These are phyloP conservation scores for Leptinotarsa tumamoca DNA, from an alignment of 2,888 invertebrate genomes.

Conservation along the genomic window DNA sequence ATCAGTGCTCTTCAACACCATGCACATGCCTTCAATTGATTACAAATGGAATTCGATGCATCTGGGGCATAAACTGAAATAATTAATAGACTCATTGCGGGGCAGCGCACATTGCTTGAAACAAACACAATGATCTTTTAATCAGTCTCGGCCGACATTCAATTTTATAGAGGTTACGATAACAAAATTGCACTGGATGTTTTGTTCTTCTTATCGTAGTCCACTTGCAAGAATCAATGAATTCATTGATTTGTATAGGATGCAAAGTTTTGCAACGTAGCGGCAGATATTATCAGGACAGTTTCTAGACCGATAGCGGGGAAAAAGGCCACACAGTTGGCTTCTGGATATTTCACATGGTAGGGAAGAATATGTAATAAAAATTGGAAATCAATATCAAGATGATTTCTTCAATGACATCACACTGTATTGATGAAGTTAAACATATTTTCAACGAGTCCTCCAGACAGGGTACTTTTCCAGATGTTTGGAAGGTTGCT, in stretches of 20 bases:
- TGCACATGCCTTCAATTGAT: slow-evolving; percentile 5
- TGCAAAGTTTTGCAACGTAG: neutral
- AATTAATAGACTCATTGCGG: slow-evolving; percentile 18
- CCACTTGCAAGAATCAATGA: slow-evolving; percentile 16
- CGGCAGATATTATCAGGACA: neutral
- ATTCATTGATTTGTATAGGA: slow-evolving; percentile 3
- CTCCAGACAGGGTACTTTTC: no score
- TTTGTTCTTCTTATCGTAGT: slow-evolving; percentile 14
- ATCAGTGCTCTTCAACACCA: neutral
- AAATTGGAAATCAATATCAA: no score
- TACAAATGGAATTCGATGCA: slow-evolving; percentile 20
- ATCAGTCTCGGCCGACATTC: slow-evolving; percentile 11
- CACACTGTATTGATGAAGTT: no score
- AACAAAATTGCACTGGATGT: slow-evolving; percentile 4
- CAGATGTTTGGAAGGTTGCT: no score
- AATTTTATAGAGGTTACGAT: slow-evolving; percentile 17
- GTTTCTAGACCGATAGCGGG: no score
- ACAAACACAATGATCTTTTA: slow-evolving; percentile 24
- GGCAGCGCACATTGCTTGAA: slow-evolving; percentile 11
- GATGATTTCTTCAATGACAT: no score
- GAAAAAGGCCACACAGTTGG: no score
- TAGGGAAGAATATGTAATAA: no score
- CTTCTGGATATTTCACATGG: no score
- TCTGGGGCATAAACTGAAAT: slow-evolving; percentile 21
- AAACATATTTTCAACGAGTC: no score